These are phyloP conservation scores for Mystacornis crossleyi DNA, from an alignment of 2,113 vertebrate species.

Conservation along the genomic window DNA sequence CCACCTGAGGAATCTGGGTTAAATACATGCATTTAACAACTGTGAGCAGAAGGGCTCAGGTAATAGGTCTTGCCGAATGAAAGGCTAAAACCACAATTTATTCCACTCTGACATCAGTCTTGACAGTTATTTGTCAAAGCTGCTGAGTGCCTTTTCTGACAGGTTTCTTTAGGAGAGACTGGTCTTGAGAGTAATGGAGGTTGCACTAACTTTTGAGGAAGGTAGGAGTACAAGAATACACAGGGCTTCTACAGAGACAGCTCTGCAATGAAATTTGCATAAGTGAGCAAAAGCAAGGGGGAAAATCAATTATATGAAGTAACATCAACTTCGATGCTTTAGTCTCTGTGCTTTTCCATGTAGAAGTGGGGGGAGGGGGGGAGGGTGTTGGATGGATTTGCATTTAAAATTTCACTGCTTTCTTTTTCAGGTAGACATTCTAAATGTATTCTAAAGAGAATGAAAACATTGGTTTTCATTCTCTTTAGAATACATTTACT, in stretches of 20 bases:
- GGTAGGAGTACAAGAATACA: background rate
- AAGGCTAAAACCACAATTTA: background rate
- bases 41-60: background rate
- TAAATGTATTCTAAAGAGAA: no score
- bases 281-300: background rate
- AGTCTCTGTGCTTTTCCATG: background rate
- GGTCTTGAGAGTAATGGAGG: background rate
- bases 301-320: background rate
- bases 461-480: background rate
- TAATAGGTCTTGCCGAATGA: background rate
- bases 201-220: background rate
- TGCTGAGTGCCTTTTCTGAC: background rate
- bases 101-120: background rate
- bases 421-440: background rate
- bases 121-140: background rate
- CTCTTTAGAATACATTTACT: background rate
- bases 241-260: background rate
- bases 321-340: background rate
- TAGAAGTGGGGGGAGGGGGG: fast-evolving
- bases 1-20: background rate
- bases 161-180: background rate
- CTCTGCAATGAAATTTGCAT: background rate
- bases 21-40: background rate
- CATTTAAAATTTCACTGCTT: background rate
- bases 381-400: background rate